Percentiles rank a stretch among this genome's conserved stretches.
These are phyloP conservation scores for Phalacrocorax brasilianus DNA, from an alignment of 2,113 vertebrate species.

Conservation along the genomic window DNA sequence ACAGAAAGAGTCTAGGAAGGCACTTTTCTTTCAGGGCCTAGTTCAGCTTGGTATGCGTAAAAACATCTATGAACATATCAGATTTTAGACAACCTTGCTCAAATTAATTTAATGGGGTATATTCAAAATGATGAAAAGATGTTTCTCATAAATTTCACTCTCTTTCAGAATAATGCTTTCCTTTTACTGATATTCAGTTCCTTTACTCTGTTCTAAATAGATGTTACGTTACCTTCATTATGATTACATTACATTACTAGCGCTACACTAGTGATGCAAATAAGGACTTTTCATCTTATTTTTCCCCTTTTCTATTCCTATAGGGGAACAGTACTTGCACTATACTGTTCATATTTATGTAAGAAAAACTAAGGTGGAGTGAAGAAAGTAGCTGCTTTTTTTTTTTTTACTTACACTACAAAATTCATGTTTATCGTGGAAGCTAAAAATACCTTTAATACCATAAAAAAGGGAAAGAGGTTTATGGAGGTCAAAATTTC, in stretches of 20 bases:
- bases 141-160: neutral
- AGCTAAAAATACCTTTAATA: neutral
- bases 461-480: neutral
- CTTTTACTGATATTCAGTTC: neutral
- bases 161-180: neutral
- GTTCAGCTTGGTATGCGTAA: neutral
- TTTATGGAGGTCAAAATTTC: neutral
- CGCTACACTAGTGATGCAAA: neutral
- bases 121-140: constrained; percentile 38
- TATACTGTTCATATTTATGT: neutral
- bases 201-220: constrained; percentile 16
- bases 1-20: constrained; percentile 14
- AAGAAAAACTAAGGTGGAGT: neutral
- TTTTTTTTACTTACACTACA: neutral
- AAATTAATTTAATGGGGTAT: neutral
- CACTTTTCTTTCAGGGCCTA: constrained; percentile 12
- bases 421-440: neutral
- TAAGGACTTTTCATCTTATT: neutral
- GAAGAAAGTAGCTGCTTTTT: neutral
- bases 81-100: constrained; percentile 11
- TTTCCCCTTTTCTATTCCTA: neutral
- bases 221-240: neutral
- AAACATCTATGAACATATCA: neutral
- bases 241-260: neutral
- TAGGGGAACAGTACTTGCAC: neutral